Evolutionary conservation across 1,140 invertebrate genomes (phyloP).

Genomic region (Cylas formicarius): DNA sequence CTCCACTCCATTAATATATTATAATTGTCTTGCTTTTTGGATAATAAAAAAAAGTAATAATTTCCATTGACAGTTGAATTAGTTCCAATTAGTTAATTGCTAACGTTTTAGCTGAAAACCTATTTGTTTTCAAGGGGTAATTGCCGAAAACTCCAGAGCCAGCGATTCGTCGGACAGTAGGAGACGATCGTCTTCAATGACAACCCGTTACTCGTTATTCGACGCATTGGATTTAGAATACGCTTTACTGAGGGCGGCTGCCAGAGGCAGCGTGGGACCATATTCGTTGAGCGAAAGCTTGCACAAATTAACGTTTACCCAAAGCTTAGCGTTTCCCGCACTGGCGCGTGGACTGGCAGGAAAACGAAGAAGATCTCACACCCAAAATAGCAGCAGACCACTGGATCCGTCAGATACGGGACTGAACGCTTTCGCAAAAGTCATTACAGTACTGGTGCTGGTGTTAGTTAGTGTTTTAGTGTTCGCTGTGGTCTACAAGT

Average conservation of each 20-base stretch:
- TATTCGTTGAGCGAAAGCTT: slow-evolving; percentile 65
- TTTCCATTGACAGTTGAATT: neutral
- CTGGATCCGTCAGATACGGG: slow-evolving; percentile 55
- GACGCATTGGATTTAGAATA: slow-evolving; percentile 66
- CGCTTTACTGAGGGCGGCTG: slow-evolving; percentile 57
- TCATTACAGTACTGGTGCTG: slow-evolving; percentile 61
- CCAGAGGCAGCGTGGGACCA: slow-evolving; percentile 61
- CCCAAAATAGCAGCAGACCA: slow-evolving; percentile 46
- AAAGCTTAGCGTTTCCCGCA: slow-evolving; percentile 65
- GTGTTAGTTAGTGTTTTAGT: slow-evolving; percentile 65
- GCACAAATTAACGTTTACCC: slow-evolving; percentile 68
- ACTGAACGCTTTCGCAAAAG: slow-evolving; percentile 62
- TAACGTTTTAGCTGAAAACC: neutral
- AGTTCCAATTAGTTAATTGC: no score
- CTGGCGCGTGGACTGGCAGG: slow-evolving; percentile 60
- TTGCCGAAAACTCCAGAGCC: slow-evolving; percentile 37
- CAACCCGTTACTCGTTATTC: slow-evolving; percentile 54
- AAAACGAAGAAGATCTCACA: slow-evolving; percentile 52
- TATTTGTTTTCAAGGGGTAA: slow-evolving; percentile 21
- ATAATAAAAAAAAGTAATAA: no score
- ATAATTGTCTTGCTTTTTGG: no score
- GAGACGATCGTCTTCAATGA: slow-evolving; percentile 46
- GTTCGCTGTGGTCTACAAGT: slow-evolving; percentile 68
- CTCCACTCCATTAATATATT: no score
- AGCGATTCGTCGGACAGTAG: slow-evolving; percentile 43